Evolutionary conservation across 2,113 vertebrate species (phyloP), one percentile per base, ranked within the genome.

Genomic region (Onychostruthus taczanowskii): DNA sequence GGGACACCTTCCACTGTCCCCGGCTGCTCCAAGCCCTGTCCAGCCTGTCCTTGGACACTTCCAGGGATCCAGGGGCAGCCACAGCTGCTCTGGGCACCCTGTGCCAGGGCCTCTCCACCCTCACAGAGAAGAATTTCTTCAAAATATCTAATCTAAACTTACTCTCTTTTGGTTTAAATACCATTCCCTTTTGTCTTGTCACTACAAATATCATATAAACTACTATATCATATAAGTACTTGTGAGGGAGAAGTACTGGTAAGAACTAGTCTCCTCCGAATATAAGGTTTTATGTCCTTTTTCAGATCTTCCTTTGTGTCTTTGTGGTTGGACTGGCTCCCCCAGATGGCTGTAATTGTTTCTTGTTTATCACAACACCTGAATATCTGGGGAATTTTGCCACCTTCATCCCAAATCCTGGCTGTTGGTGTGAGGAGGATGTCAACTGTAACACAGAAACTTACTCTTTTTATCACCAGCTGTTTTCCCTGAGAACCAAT

Each of bases 21-120:
- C 31, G 26, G 20, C 0, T 55, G 4, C 10, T 69, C 30, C 41
- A 27, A 55, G 17, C 21, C 21, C 24, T 0, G 0, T 27, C 55
- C 47, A 68, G 0, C 2, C 17, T 35, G 35, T 35, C 7, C 24
- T 41, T 61, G 53, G 17, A 9, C 55, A 35, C 14, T 83, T 1
- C 8, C n/a, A 69, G 63, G 8, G 35, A 35, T 77, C 31, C 31
- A 22, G 35, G 18, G 18, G 15, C 41, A 76, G 47, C 20, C 30
- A 27, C 47, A 69, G 26, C 21, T 69, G 1, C 41, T 55, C 41
- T 69, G 47, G 7, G 12, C 10, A 81, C 2, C 31, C 13, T 37
- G 37, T 58, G 37, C 27, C 27, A 74, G 27, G 37, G n/a, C 41
- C 21, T 62, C 0, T 0, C 2, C 26, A 62, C 11, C 11, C 14